Conservation (phyloP, 1,140 invertebrate species). For the Drosophila repleta region DNA sequence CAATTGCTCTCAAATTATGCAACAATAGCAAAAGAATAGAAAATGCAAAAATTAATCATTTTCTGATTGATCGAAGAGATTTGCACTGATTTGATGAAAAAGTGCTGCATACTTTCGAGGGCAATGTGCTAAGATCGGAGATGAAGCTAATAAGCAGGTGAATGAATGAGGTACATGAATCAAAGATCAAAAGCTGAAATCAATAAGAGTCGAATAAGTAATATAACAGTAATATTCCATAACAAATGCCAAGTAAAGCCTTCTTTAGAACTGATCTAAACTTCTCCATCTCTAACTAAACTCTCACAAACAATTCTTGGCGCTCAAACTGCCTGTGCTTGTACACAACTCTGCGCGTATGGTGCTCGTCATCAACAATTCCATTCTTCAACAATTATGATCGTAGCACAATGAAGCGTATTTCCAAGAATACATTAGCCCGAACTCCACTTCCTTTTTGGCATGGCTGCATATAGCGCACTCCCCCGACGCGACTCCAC, state of each 20-base stretch:
- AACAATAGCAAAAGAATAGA: conserved; percentile 21
- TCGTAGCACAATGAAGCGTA: conserved; percentile 22
- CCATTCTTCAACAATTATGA: conserved; percentile 24
- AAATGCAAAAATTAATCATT: neutral
- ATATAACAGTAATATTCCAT: too few species aligned
- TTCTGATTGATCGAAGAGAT: neutral
- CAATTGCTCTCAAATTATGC: conserved; percentile 41
- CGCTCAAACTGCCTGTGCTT: neutral
- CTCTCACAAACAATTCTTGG: neutral
- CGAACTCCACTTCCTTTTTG: conserved; percentile 27
- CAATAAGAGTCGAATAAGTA: too few species aligned
- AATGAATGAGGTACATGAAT: neutral
- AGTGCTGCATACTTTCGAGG: conserved; percentile 53
- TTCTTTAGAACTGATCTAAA: neutral
- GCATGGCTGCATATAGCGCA: conserved; percentile 5
- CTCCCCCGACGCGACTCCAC: conserved; percentile 43
- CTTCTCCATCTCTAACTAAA: neutral
- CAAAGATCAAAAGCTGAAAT: too few species aligned
- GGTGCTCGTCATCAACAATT: neutral
- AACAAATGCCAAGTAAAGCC: too few species aligned
- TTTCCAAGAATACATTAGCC: conserved; percentile 53
- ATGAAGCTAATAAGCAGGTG: neutral
- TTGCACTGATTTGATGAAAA: neutral
- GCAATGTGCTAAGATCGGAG: neutral
- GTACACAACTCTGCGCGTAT: conserved; percentile 1